Evolutionary conservation across 2,888 invertebrate genomes (phyloP), one percentile per base, ranked within the genome.

Genomic region (Cinara cedri): DNA sequence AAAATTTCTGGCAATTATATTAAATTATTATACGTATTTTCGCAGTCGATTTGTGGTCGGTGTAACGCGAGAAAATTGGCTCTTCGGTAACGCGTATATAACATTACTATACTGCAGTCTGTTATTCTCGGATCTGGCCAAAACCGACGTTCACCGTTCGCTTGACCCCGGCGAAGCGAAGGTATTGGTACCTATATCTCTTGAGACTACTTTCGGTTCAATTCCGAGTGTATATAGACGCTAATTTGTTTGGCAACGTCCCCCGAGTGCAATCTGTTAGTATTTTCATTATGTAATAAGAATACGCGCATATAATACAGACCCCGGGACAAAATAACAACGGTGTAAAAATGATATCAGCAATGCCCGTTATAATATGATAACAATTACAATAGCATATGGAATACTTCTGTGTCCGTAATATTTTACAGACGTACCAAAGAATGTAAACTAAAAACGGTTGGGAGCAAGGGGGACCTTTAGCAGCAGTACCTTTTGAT

Each of bases 221-320:
- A 26, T 72, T 72, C 26, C 14, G 9, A 72, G 57, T 26, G 8
- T 65, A 21, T 19, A 26, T 60, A 57, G n/a, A 6, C 24, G 57
- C 44, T n/a, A 57, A 68, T 65, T 60, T 72, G 44, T 60, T 72
- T 60, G 19, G 26, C 14, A 9, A 19, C 19, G 19, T 60, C 60
- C 57, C 46, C 4, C 11, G 46, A 60, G 60, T 26, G 19, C 60
- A 72, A 72, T 72, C 16, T 65, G 44, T 19, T 49, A 19, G 60
- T 72, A 21, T 60, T 72, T 46, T 60, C 49, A 49, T 60, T 72
- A 26, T 46, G 55, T 60, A 60, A 72, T 49, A 60, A 72, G 60
- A 46, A 14, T 46, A 60, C n/a, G n/a, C n/a, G n/a, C n/a, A n/a
- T n/a, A n/a, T n/a, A n/a, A n/a, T n/a, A n/a, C n/a, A n/a, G n/a